Conservation (phyloP, 2,113 vertebrate genomes). For the Cyanocitta stelleri region DNA sequence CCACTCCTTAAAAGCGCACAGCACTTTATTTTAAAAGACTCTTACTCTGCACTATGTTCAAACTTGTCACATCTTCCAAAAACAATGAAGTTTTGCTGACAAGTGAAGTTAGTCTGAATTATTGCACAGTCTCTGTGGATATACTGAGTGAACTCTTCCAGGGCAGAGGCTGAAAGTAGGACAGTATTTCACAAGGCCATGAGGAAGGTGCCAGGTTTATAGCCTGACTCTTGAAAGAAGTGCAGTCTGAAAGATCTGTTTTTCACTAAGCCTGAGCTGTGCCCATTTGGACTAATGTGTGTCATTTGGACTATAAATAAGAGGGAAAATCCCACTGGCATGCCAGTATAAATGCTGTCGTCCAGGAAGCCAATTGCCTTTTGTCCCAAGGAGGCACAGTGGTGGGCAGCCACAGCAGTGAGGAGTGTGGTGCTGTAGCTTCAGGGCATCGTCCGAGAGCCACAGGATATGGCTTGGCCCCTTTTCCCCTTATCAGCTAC, state of each 20-base stretch:
- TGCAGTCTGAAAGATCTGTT: not conserved
- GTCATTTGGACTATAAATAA: not conserved
- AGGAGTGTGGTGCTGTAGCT: not conserved
- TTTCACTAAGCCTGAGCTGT: not conserved
- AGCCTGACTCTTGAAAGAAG: not conserved
- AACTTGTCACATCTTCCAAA: not conserved
- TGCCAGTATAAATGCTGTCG: not conserved
- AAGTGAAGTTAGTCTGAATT: not conserved
- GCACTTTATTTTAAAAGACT: not conserved
- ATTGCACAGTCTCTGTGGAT: not conserved
- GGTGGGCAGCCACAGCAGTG: not conserved
- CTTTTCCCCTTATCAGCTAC: not conserved
- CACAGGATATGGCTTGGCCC: accelerated
- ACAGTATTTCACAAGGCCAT: not conserved
- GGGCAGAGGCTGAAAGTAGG: not conserved
- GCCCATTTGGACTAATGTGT: not conserved
- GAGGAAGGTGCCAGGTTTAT: conserved; percentile 1
- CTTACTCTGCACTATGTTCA: not conserved
- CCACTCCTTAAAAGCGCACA: not conserved
- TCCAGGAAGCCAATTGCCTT: not conserved
- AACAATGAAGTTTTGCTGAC: not conserved
- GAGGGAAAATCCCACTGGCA: not conserved
- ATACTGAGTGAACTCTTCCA: not conserved
- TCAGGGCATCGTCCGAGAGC: not conserved
- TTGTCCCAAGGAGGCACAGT: not conserved